phyloP scores from a whole-genome alignment of 2,797 vertebrate species.

The Echiichthys vipera region DNA sequence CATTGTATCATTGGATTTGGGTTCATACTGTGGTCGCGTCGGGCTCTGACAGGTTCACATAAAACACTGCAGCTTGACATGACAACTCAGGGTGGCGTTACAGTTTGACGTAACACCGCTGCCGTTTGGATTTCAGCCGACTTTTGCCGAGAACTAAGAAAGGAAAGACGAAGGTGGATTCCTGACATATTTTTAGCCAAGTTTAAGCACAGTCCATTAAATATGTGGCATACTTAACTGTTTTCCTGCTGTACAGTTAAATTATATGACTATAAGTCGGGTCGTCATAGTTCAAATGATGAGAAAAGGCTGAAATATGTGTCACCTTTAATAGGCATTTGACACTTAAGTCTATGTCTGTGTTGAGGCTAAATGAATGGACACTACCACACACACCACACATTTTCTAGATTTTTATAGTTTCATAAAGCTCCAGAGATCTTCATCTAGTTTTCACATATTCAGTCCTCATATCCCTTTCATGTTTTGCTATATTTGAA shows the following conservation, averaged over 20 bases:
- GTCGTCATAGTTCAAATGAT: not conserved
- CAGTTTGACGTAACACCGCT: constrained; percentile 54
- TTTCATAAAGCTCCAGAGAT: too few relatives aligned
- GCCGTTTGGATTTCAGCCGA: constrained; percentile 49
- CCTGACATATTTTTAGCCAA: constrained; percentile 32
- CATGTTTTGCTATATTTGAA: not conserved
- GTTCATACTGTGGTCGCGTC: constrained; percentile 31
- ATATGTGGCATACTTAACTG: not conserved
- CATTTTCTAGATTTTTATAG: too few relatives aligned
- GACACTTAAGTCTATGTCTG: not conserved
- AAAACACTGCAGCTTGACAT: constrained; percentile 41
- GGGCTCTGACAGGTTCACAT: constrained; percentile 46
- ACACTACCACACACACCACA: too few relatives aligned
- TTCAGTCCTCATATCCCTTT: not conserved
- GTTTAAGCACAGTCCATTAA: not conserved
- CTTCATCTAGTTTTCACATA: too few relatives aligned
- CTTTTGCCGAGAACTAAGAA: constrained; percentile 64
- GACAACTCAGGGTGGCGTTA: constrained; percentile 49
- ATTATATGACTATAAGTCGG: not conserved
- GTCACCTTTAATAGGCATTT: not conserved
- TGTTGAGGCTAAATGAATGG: constrained; percentile 1
- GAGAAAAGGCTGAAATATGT: not conserved
- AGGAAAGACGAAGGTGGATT: constrained; percentile 42
- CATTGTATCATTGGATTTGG: constrained; percentile 40
- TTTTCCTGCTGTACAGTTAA: not conserved